Percentiles rank a stretch among this genome's conserved stretches.
Evolutionary conservation across 2,888 invertebrate species (phyloP).

Genomic region (Orthosia cruda): DNA sequence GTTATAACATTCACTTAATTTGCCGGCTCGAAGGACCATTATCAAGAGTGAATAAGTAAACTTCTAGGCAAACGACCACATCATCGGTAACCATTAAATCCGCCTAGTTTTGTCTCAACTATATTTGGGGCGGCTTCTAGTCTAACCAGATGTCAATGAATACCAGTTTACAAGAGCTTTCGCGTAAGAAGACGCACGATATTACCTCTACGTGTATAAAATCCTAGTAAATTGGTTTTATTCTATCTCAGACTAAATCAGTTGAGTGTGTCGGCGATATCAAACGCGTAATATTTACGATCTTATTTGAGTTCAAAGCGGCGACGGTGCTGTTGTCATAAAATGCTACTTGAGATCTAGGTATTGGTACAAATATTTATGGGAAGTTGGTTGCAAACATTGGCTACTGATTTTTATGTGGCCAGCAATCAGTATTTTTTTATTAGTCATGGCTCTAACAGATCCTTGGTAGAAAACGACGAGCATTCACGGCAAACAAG

Average conservation of each 20-base stretch:
- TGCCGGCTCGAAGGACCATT: not conserved
- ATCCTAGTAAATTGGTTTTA: not conserved
- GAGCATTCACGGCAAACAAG: too few species aligned
- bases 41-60: too few species aligned
- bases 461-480: too few species aligned
- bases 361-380: slow-evolving; percentile 43
- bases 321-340: slow-evolving; percentile 50
- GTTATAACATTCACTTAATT: not conserved
- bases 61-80: too few species aligned
- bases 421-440: slow-evolving; percentile 7
- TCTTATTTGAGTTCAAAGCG: slow-evolving; percentile 51
- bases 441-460: not conserved
- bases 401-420: not conserved
- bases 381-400: slow-evolving; percentile 3
- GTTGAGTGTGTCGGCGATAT: slow-evolving; percentile 50
- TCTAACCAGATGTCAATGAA: too few species aligned
- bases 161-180: not conserved
- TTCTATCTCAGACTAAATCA: not conserved
- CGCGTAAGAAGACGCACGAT: not conserved
- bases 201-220: not conserved
- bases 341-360: slow-evolving; percentile 40
- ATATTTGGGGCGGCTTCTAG: too few species aligned
- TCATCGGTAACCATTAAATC: too few species aligned
- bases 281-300: slow-evolving; percentile 61
- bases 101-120: too few species aligned